These are phyloP conservation scores for Microctonus brassicae DNA, from an alignment of 2,888 invertebrate genomes.

Conservation along the genomic window DNA sequence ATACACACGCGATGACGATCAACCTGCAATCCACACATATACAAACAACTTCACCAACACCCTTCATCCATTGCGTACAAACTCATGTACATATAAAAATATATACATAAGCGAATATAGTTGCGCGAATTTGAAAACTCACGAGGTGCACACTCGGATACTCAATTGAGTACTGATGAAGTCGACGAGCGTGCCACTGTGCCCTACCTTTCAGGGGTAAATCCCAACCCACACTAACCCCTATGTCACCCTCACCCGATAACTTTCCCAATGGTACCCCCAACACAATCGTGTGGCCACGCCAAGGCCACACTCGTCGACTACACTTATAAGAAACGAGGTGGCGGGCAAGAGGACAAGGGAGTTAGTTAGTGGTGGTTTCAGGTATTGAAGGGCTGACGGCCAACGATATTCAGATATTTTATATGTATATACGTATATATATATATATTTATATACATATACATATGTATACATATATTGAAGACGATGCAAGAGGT, in stretches of 20 bases:
- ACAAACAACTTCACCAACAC: too few relatives aligned
- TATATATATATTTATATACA: background rate
- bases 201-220: constrained; percentile 38
- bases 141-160: constrained; percentile 43
- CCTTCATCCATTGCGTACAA: too few relatives aligned
- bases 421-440: background rate
- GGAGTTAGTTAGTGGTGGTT: background rate
- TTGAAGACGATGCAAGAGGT: constrained; percentile 3
- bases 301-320: constrained; percentile 26
- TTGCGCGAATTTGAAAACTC: constrained; percentile 19
- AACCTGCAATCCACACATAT: background rate
- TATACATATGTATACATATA: background rate
- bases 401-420: background rate
- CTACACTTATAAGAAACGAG: constrained; percentile 6
- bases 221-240: background rate
- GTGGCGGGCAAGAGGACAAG: background rate
- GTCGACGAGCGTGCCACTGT: constrained; percentile 43
- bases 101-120: constrained; percentile 12
- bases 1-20: constrained; percentile 7
- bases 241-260: constrained; percentile 3
- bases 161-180: constrained; percentile 48
- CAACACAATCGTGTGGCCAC: constrained; percentile 20
- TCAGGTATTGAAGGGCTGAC: background rate
- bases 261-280: background rate
- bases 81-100: background rate